A percentile compares a stretch with the other conserved stretches of the same genome.
phyloP scores from a whole-genome alignment of 2,888 invertebrate genomes.

The Criorhina ranunculi region DNA sequence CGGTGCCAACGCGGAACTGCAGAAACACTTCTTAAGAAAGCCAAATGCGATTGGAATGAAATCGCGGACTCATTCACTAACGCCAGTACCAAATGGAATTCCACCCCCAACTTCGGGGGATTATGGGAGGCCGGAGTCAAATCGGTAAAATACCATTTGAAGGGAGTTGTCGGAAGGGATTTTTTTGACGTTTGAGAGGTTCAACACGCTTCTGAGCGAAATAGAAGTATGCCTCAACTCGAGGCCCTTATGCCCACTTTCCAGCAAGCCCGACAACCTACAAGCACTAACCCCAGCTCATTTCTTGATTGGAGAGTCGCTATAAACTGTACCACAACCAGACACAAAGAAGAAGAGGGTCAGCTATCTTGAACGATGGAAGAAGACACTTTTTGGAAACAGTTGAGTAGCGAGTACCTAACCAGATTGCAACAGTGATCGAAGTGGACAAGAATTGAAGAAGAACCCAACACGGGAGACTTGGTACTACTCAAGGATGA shows the following conservation, averaged over 20 bases:
- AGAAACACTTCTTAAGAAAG: neutral
- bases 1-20: constrained; percentile 8
- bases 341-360: neutral
- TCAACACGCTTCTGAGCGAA: constrained; percentile 78
- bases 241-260: constrained; percentile 76
- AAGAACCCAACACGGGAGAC: no score
- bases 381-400: neutral
- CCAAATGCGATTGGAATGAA: neutral
- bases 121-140: constrained; percentile 78
- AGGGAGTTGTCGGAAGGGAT: constrained; percentile 74
- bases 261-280: constrained; percentile 59
- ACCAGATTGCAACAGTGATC: no score
- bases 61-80: neutral
- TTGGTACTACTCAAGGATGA: no score
- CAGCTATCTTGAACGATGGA: neutral
- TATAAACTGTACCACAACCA: neutral
- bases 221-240: constrained; percentile 79
- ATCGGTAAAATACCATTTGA: constrained; percentile 78
- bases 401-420: no score
- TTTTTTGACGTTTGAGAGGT: constrained; percentile 78
- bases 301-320: constrained; percentile 54
- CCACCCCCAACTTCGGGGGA: constrained; percentile 80
- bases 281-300: constrained; percentile 58
- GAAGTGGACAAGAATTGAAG: no score
- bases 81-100: constrained; percentile 77